phyloP scores from a whole-genome alignment of 2,888 invertebrate species.

The Cephus pygmeus region DNA sequence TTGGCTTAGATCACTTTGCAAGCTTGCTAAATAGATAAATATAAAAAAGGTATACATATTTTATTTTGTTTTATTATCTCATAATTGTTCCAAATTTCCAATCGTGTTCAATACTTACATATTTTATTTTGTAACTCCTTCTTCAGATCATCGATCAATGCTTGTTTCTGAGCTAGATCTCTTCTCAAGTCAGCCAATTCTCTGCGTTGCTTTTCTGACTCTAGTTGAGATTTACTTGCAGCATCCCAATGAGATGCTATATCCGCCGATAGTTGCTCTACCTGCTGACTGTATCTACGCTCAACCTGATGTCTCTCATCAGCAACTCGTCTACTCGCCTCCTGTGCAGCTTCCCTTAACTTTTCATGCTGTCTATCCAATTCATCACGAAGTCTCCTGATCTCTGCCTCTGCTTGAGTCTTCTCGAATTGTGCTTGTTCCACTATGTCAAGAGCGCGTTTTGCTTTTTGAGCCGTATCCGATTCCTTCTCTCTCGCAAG shows the following conservation, averaged over 20 bases:
- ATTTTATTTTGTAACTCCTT: slow-evolving; percentile 84
- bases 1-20: slow-evolving; percentile 82
- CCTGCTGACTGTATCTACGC: slow-evolving; percentile 77
- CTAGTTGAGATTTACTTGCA: slow-evolving; percentile 77
- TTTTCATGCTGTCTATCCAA: slow-evolving; percentile 81
- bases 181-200: slow-evolving; percentile 81
- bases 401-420: slow-evolving; percentile 79
- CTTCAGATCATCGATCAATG: slow-evolving; percentile 81
- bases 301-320: slow-evolving; percentile 81
- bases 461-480: slow-evolving; percentile 74
- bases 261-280: slow-evolving; percentile 84
- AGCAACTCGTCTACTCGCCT: slow-evolving; percentile 75
- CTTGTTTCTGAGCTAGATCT: slow-evolving; percentile 80
- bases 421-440: slow-evolving; percentile 84
- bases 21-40: slow-evolving; percentile 68
- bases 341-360: slow-evolving; percentile 79
- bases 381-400: slow-evolving; percentile 81
- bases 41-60: neutral
- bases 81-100: neutral
- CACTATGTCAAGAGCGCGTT: slow-evolving; percentile 76
- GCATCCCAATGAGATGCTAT: slow-evolving; percentile 84
- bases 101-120: slow-evolving; percentile 65
- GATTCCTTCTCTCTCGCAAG: slow-evolving; percentile 74
- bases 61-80: too few relatives aligned
- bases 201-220: slow-evolving; percentile 82